Evolutionary conservation across 2,888 invertebrate genomes (phyloP).

Genomic region (Drosophila kokeensis): DNA sequence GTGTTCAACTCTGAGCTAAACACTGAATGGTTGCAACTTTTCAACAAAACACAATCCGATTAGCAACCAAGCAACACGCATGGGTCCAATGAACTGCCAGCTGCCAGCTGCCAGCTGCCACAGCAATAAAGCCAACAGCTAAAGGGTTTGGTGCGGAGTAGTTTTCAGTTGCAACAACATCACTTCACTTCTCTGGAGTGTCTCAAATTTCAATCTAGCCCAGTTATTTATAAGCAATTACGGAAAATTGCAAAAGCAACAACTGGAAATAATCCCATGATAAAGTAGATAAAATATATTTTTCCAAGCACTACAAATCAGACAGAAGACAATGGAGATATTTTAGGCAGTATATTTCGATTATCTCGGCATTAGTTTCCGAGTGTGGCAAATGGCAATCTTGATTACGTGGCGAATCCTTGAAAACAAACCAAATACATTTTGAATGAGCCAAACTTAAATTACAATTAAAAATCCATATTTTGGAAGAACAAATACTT

Average conservation of each 20-base stretch:
- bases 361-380: background rate
- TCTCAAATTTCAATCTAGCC: slow-evolving; percentile 36
- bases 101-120: slow-evolving; percentile 22
- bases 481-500: too few relatives aligned
- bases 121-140: background rate
- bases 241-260: background rate
- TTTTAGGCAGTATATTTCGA: background rate
- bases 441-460: background rate
- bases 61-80: slow-evolving; percentile 17
- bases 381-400: background rate
- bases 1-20: background rate
- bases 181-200: background rate
- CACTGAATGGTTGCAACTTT: background rate
- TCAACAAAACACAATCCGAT: slow-evolving; percentile 14
- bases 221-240: slow-evolving; percentile 23
- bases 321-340: background rate
- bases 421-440: too few relatives aligned
- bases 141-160: background rate
- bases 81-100: slow-evolving; percentile 21
- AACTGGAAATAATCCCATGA: slow-evolving; percentile 14
- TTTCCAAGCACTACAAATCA: background rate
- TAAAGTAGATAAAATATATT: background rate
- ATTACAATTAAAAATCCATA: too few relatives aligned
- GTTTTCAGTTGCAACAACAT: slow-evolving; percentile 1
- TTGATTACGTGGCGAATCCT: background rate